Base-by-base conservation (phyloP, 2,797 vertebrate genomes). In the Brachyrhaphis roseni region DNA sequence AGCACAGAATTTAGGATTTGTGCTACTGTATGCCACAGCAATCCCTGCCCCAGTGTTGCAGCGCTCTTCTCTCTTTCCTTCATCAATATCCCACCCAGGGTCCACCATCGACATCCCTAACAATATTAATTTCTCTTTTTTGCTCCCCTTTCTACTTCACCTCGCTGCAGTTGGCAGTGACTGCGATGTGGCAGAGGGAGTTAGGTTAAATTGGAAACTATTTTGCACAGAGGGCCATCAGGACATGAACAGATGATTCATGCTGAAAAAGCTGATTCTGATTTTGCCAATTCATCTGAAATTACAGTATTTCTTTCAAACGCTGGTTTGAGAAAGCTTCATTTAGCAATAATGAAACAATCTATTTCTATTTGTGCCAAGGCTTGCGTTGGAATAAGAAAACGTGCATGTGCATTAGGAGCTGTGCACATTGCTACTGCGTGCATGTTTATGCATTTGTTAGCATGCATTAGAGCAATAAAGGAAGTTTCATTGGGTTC, bases 1-100 rank as follows among this genome's bases (percentile, higher is more conserved):
- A 84, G 90, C 89, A 91, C 92, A 94, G 92, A 94, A 91, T 94
- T 94, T 92, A 62, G 91, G 93, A 95, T 94, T 94, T 94, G 88
- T 86, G 87, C 90, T 91, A 91, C 89, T 93, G 92, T 94, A 93
- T 83, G 91, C 89, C 81, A 85, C 91, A 93, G 91, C 92, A 93
- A 90, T 94, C 91, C 92, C 88, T 91, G 79, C 84, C 88, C 88
- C 87, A 91, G 88, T 86, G 86, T 91, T 91, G 86, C 87, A 89
- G 87, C 83, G 78, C 78, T 91, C 85, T 90, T 85, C 74, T 89
- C 91, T 92, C 89, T 93, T 84, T 87, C 75, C 81, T 78, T 77
- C 77, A 81, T 90, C 87, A 91, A 90, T 88, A 81, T 84, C 80
- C 81, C 76, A 10, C 43, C 26, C 43, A 76, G 75, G n/a, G 28